A percentile compares a stretch with the other conserved stretches of the same genome.
Conservation (phyloP, 2,797 vertebrate species). For the Harpagifer antarcticus region DNA sequence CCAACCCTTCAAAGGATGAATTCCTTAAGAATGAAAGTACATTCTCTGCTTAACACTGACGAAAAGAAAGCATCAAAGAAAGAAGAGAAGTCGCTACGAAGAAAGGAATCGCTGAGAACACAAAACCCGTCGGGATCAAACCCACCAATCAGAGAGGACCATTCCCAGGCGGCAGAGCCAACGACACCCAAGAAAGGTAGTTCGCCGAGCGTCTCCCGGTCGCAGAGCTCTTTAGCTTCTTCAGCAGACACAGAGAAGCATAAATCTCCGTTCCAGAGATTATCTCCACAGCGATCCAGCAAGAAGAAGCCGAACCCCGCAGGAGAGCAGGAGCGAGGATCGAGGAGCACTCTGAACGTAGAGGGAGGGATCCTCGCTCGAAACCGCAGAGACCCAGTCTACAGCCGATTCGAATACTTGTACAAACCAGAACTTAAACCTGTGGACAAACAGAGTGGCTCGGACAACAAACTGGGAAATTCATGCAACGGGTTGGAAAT, state of each 20-base stretch:
- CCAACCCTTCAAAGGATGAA: constrained; percentile 55
- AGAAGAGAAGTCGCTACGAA: constrained; percentile 64
- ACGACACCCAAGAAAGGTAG: constrained; percentile 18
- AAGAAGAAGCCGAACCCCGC: constrained; percentile 49
- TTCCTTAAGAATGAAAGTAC: constrained; percentile 55
- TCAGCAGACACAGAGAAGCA: constrained; percentile 42
- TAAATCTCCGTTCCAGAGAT: constrained; percentile 43
- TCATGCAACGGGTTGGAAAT: constrained; percentile 80
- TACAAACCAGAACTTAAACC: constrained; percentile 37
- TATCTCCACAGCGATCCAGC: constrained; percentile 60
- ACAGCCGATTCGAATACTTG: constrained; percentile 71
- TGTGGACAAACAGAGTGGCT: constrained; percentile 41
- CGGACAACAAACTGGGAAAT: constrained; percentile 76
- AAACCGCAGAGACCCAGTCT: constrained; percentile 47
- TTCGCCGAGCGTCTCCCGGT: constrained; percentile 12
- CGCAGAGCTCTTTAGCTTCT: constrained; percentile 11
- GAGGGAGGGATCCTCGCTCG: constrained; percentile 3
- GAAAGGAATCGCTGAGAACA: constrained; percentile 37
- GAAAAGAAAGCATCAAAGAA: constrained; percentile 66
- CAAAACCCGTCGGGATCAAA: constrained; percentile 30
- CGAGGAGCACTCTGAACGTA: background rate
- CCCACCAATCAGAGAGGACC: constrained; percentile 26
- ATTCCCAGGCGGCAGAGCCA: constrained; percentile 27
- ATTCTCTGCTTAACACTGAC: constrained; percentile 35
- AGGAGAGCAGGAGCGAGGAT: constrained; percentile 42